A percentile compares a stretch with the other conserved stretches of the same genome.
These are phyloP conservation scores for Lepas anatifera DNA, from an alignment of 2,888 invertebrate species.

Conservation along the genomic window DNA sequence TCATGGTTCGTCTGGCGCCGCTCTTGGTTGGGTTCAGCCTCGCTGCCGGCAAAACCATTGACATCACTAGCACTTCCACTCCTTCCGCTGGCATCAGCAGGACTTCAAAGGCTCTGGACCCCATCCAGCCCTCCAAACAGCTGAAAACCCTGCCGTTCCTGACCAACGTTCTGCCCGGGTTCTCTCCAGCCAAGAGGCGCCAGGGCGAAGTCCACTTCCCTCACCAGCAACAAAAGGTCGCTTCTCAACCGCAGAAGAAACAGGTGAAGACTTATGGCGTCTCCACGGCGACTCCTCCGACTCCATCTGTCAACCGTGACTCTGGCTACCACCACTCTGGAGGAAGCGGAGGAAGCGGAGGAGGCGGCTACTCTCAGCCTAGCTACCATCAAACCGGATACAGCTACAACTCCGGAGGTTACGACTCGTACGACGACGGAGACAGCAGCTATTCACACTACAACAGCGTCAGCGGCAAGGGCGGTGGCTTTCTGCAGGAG, in stretches of 20 bases:
- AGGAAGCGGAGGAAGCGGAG: not conserved
- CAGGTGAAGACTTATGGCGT: too few relatives aligned
- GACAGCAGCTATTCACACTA: not conserved
- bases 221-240: too few relatives aligned
- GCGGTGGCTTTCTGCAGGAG: not conserved
- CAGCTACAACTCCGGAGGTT: not conserved
- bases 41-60: not conserved
- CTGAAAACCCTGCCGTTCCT: not conserved
- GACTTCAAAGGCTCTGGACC: too few relatives aligned
- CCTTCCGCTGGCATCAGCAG: too few relatives aligned
- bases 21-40: not conserved
- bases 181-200: too few relatives aligned
- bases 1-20: not conserved
- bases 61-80: too few relatives aligned
- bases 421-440: not conserved
- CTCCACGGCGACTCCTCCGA: too few relatives aligned
- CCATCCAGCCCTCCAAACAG: not conserved
- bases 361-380: not conserved
- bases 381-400: not conserved
- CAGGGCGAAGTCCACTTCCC: too few relatives aligned
- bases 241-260: too few relatives aligned
- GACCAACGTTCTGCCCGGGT: too few relatives aligned
- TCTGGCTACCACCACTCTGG: not conserved
- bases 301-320: not conserved
- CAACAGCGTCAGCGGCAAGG: not conserved